Base-by-base conservation (phyloP, 1,140 invertebrate genomes). In the Aphelinus certus region DNA sequence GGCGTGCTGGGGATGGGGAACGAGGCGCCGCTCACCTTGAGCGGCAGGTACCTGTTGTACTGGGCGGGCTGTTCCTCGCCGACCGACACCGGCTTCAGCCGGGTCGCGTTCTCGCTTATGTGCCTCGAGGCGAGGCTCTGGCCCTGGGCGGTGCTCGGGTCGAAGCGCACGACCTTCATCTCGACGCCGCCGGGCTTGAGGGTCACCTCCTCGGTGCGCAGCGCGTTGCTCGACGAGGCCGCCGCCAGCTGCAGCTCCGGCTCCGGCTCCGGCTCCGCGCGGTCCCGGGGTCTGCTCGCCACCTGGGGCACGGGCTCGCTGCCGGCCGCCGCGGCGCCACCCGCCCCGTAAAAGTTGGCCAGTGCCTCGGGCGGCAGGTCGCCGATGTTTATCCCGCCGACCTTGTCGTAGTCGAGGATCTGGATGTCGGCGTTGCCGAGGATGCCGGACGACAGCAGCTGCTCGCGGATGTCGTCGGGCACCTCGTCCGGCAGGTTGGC, bases 401-500 rank as follows among this genome's bases (percentile, higher is more conserved):
- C 91, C 88, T 96, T 96, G 81, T 95, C 94, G 77, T 95, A 95
- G 85, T 95, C 94, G 51, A 95, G 86, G 46, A 96, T 91, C 76
- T 95, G 95, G 70, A 96, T 95, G 80, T 96, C 94, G 46, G 95
- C 94, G 81, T 96, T 95, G 76, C 93, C 93, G 57, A 96, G 87
- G 76, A 96, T 95, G 56, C 95, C 95, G 0, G 94, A 95, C 58
- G 93, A 93, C n/a, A 96, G 81, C 0, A 96, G 87, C 81, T 96
- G 94, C 82, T 95, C 90, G 63, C 94, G 90, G 53, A 96, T 89
- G 83, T 96, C 94, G 70, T 95, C 94, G 1, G 95, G 95, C 5
- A 96, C 94, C 88, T 96, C 95, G 82, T 95, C 94, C 6, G 95
- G 95, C 45, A 96, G 86, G 83, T 94, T 89, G 0, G 88, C 88